Evolutionary conservation across 2,888 invertebrate genomes (phyloP).

Genomic region (Anorthoa munda): DNA sequence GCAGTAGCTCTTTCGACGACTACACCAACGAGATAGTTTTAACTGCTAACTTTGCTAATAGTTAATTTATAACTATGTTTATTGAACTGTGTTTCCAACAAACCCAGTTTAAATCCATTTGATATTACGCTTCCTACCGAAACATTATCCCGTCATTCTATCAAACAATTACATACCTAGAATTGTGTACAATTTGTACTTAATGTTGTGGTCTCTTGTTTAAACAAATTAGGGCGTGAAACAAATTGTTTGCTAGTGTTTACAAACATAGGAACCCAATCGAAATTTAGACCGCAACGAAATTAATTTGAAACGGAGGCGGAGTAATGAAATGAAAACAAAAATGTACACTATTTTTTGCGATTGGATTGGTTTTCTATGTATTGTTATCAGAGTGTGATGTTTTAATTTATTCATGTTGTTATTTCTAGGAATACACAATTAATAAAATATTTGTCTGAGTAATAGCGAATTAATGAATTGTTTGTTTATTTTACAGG

Average conservation of each 20-base stretch:
- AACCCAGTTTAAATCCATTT: neutral
- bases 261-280: neutral
- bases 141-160: neutral
- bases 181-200: neutral
- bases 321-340: constrained; percentile 28
- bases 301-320: constrained; percentile 7
- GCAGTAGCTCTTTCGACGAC: too few species aligned
- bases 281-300: neutral
- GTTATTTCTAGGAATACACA: neutral
- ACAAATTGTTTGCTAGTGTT: constrained; percentile 4
- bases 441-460: neutral
- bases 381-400: constrained; percentile 6
- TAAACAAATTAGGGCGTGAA: neutral
- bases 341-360: constrained; percentile 10
- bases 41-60: too few species aligned
- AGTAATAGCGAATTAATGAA: neutral
- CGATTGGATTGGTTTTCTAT: constrained; percentile 20
- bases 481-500: neutral
- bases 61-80: neutral
- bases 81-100: too few species aligned
- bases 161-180: neutral
- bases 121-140: neutral
- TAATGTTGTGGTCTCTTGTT: too few species aligned
- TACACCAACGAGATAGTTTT: too few species aligned
- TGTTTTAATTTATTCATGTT: constrained; percentile 14